Percentiles rank a stretch among this genome's conserved stretches.
These are phyloP conservation scores for Geophilus truncorum DNA, from an alignment of 2,888 invertebrate species.

Conservation along the genomic window DNA sequence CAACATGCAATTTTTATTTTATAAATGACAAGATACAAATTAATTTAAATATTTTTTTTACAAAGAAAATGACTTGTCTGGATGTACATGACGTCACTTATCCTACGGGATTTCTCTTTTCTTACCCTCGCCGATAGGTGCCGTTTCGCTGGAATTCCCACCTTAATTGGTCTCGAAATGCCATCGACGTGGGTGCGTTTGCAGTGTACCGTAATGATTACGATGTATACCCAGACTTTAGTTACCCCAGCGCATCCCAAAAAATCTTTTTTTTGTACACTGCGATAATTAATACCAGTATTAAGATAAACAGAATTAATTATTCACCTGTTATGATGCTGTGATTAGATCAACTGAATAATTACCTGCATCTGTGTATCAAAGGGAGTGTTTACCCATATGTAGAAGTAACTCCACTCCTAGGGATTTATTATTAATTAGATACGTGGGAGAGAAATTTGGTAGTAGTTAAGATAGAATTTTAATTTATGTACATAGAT, in stretches of 20 bases:
- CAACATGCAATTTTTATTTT: too few relatives aligned
- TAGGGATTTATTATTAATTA: neutral
- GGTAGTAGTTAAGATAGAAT: constrained; percentile 7
- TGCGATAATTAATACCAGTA: neutral
- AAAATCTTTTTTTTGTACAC: neutral
- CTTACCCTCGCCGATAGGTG: neutral
- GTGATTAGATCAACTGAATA: constrained; percentile 17
- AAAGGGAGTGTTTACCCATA: neutral
- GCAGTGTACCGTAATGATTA: neutral
- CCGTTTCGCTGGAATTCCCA: neutral
- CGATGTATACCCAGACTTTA: neutral
- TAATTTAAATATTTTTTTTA: neutral
- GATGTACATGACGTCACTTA: neutral
- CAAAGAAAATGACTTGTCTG: too few relatives aligned
- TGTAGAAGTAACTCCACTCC: neutral
- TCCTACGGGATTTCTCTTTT: neutral
- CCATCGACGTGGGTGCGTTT: neutral
- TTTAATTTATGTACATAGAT: too few relatives aligned
- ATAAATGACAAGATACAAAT: neutral
- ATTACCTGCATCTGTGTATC: neutral
- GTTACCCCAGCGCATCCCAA: neutral
- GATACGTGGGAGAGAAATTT: neutral
- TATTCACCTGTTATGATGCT: neutral
- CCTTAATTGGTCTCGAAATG: constrained; percentile 4
- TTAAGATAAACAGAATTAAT: neutral